A percentile compares a stretch with the other conserved stretches of the same genome.
These are phyloP conservation scores for Sinodicranocentrus sp. DNA, from an alignment of 2,888 invertebrate genomes.

Conservation along the genomic window DNA sequence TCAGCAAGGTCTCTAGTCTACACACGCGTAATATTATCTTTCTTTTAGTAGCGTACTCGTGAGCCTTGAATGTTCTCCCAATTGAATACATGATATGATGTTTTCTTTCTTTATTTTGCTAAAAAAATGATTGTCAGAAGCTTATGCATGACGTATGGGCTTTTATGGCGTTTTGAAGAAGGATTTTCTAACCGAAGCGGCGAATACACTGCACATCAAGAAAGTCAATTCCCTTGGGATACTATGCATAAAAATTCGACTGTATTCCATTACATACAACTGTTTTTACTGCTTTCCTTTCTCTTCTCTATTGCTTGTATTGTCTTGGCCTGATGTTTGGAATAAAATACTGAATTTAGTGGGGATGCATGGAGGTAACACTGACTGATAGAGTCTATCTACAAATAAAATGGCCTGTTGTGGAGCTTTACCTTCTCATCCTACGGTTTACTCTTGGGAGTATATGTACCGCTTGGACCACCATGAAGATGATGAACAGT, in stretches of 20 bases:
- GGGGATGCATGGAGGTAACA: not conserved
- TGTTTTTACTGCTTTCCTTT: conserved; percentile 24
- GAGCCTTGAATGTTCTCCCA: no score
- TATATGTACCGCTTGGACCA: conserved; percentile 41
- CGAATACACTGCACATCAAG: conserved; percentile 31
- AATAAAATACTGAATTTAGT: not conserved
- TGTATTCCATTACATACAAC: conserved; percentile 56
- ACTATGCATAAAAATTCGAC: conserved; percentile 43
- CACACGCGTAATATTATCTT: no score
- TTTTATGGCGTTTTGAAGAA: conserved; percentile 46
- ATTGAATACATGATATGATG: no score
- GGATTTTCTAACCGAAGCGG: conserved; percentile 38
- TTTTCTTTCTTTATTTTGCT: not conserved
- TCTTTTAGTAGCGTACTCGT: no score
- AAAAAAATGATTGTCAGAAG: conserved; percentile 40
- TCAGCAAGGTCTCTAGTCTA: no score
- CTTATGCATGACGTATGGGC: conserved; percentile 34
- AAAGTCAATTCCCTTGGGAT: conserved; percentile 48
- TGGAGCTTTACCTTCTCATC: conserved; percentile 24
- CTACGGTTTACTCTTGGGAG: conserved; percentile 56
- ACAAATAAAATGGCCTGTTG: conserved; percentile 16
- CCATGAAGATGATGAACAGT: conserved; percentile 56
- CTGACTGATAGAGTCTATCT: not conserved
- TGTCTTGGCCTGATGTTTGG: conserved; percentile 34
- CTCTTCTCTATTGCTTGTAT: conserved; percentile 7